Evolutionary conservation across 2,888 invertebrate species (phyloP).

Genomic region (Agrochola macilenta): DNA sequence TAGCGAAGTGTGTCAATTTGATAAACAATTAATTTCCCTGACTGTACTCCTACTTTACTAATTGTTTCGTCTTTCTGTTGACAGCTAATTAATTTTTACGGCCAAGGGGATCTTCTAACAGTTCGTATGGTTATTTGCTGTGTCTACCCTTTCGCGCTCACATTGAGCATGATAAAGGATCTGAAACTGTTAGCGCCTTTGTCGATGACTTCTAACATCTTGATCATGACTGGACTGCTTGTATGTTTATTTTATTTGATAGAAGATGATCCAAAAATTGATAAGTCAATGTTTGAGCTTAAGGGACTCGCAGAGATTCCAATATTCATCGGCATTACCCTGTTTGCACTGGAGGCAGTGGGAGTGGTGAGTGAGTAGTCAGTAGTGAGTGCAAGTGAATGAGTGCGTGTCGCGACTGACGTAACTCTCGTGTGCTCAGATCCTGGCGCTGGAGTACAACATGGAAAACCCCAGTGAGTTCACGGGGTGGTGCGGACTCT

Average conservation of each 20-base stretch:
- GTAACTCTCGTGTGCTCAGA: slow-evolving; percentile 84
- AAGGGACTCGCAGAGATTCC: slow-evolving; percentile 91
- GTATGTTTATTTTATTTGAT: slow-evolving; percentile 94
- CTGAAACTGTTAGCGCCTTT: slow-evolving; percentile 94
- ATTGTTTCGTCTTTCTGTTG: slow-evolving; percentile 25
- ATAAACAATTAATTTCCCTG: not conserved
- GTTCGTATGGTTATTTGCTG: slow-evolving; percentile 91
- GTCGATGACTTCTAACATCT: slow-evolving; percentile 94
- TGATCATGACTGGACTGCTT: slow-evolving; percentile 93
- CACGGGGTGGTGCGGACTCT: slow-evolving; percentile 93
- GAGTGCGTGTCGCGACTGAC: not conserved
- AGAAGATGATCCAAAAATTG: slow-evolving; percentile 90
- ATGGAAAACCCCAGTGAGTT: slow-evolving; percentile 96
- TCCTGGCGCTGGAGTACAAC: slow-evolving; percentile 97
- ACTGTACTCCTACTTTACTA: not conserved
- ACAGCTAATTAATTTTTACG: slow-evolving; percentile 88
- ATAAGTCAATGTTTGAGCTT: slow-evolving; percentile 84
- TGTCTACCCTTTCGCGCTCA: slow-evolving; percentile 90
- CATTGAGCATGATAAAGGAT: slow-evolving; percentile 92
- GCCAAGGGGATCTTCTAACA: slow-evolving; percentile 68
- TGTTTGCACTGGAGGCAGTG: slow-evolving; percentile 96
- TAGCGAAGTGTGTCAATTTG: not conserved
- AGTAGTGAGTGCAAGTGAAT: not conserved
- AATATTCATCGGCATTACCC: slow-evolving; percentile 96
- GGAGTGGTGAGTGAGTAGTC: slow-evolving; percentile 91